Evolutionary conservation across 1,140 invertebrate genomes (phyloP).

Genomic region (Drosophila trapezifrons): DNA sequence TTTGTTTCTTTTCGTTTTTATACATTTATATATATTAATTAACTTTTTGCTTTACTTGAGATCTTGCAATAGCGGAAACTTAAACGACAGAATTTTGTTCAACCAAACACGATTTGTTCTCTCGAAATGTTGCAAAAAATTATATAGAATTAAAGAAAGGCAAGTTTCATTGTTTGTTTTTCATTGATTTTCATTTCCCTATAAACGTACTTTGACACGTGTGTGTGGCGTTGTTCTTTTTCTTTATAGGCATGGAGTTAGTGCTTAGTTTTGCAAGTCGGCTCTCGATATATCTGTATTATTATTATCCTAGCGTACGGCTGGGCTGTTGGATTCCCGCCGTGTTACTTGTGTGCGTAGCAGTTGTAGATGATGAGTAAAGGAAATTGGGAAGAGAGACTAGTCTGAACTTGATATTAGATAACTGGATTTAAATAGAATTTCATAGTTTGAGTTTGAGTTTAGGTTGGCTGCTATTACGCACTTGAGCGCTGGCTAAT

Average conservation of each 20-base stretch:
- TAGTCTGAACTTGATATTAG: slow-evolving; percentile 42
- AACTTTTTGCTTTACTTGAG: slow-evolving; percentile 79
- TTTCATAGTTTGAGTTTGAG: slow-evolving; percentile 40
- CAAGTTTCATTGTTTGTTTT: slow-evolving; percentile 44
- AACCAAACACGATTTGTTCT: slow-evolving; percentile 51
- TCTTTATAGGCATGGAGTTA: slow-evolving; percentile 74
- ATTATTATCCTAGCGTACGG: slow-evolving; percentile 33
- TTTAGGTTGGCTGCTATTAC: slow-evolving; percentile 38
- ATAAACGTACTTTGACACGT: slow-evolving; percentile 42
- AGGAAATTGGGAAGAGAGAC: slow-evolving; percentile 44
- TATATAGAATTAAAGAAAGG: slow-evolving; percentile 34
- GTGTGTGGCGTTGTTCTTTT: slow-evolving; percentile 43
- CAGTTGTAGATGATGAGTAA: slow-evolving; percentile 45
- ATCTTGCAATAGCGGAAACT: slow-evolving; percentile 68
- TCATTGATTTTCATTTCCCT: slow-evolving; percentile 29
- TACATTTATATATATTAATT: slow-evolving; percentile 60
- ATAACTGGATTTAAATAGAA: slow-evolving; percentile 46
- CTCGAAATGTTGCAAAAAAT: slow-evolving; percentile 29
- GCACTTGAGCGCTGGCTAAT: slow-evolving; percentile 46
- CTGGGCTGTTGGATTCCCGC: slow-evolving; percentile 7
- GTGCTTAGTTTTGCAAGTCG: slow-evolving; percentile 54
- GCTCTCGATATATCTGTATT: slow-evolving; percentile 37
- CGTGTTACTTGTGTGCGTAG: slow-evolving; percentile 38
- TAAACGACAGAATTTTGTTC: slow-evolving; percentile 48
- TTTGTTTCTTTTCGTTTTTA: slow-evolving; percentile 26